Base-by-base conservation (phyloP, 2,888 invertebrate species). In the Noctuana brunneofusca region DNA sequence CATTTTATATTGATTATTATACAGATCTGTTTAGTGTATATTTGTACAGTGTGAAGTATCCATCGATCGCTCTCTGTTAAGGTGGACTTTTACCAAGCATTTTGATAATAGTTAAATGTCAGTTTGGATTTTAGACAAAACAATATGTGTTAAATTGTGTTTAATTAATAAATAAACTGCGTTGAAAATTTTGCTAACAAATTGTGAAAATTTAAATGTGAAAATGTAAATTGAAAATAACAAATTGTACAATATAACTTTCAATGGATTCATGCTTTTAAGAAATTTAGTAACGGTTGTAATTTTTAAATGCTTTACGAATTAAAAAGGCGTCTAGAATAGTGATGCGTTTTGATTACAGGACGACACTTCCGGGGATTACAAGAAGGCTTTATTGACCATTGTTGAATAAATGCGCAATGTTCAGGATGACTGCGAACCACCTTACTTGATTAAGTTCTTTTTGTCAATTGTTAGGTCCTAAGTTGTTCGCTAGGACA, bases 311-410 rank as follows among this genome's bases (percentile, higher is more conserved):
- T 38, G 38, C 38, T 38, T 38, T 38, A 38, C 38, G 14, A 38
- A 11, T 57, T 69, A 68, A 66, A 74, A 71, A 77, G 73, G 68
- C 73, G 78, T 75, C 78, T 78, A 86, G 85, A 81, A 79, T 77
- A 75, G 78, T 79, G 66, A 70, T 73, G 78, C 80, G 72, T 89
- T 90, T 88, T 89, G 84, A 83, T 95, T 96, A 81, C 95, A 97
- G 96, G 96, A 95, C 80, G 97, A 97, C 92, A 97, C 97, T 71
- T 96, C 97, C 80, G 97, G 97, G 78, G 97, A 97, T 93, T 98
- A 97, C 94, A 97, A 95, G 93, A 96, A 95, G 92, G 95, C 96
- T 80, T 94, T 98, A 83, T 94, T 97, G 89, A 95, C 97, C 78
- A 92, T 97, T 86, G 94, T 96, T 89, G 95, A 94, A 84, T 94